Conservation (phyloP, 2,888 invertebrate genomes). For the Aphidoletes aphidimyza region DNA sequence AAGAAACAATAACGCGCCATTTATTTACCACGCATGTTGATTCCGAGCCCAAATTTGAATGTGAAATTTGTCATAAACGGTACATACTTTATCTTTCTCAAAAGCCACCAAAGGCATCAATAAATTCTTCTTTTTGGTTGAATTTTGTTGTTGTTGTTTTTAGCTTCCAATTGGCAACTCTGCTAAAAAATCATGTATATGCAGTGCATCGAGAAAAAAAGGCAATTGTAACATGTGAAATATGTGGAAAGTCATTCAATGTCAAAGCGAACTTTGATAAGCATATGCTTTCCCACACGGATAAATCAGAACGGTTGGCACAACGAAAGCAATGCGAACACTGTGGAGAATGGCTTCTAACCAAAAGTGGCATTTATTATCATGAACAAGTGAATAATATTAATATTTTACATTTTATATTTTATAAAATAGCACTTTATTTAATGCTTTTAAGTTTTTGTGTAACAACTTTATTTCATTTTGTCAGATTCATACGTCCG, state of each 20-base stretch:
- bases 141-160: background rate
- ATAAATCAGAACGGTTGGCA: constrained; percentile 42
- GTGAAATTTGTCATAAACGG: constrained; percentile 29
- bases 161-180: constrained; percentile 13
- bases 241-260: constrained; percentile 19
- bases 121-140: no score
- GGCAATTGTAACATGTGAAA: background rate
- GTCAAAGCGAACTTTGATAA: constrained; percentile 15
- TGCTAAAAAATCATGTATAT: background rate
- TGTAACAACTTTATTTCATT: no score
- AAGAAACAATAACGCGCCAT: constrained; percentile 20
- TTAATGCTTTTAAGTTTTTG: no score
- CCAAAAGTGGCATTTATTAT: constrained; percentile 33
- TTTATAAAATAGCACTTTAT: background rate
- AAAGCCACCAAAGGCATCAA: background rate
- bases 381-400: constrained; percentile 9
- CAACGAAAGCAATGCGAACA: constrained; percentile 43
- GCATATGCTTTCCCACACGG: constrained; percentile 4
- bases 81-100: no score
- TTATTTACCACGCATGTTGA: background rate
- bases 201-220: constrained; percentile 9
- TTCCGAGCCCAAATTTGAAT: constrained; percentile 13
- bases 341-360: constrained; percentile 38
- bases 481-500: constrained; percentile 6
- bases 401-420: no score